Evolutionary conservation across 2,113 vertebrate species (phyloP).

Genomic region (Ophthalmotilapia sp.): DNA sequence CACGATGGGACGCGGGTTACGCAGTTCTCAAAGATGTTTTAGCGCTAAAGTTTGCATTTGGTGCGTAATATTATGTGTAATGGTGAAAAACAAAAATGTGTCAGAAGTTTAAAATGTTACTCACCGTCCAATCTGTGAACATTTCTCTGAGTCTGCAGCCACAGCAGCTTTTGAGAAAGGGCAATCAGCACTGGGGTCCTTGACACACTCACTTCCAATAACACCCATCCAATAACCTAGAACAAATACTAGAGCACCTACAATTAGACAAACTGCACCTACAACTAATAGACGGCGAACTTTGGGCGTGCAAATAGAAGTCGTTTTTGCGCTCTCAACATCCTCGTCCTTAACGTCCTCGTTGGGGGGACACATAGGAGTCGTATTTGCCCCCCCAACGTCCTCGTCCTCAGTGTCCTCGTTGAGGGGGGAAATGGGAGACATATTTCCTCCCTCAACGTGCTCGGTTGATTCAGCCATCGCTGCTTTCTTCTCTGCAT

Average conservation of each 20-base stretch:
- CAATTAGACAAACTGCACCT: not conserved
- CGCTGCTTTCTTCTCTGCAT: not conserved
- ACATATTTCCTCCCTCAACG: not conserved
- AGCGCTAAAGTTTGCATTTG: not conserved
- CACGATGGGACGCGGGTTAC: not conserved
- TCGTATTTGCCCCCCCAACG: not conserved
- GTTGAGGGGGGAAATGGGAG: not conserved
- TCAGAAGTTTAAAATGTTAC: not conserved
- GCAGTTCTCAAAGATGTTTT: not conserved
- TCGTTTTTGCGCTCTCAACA: not conserved
- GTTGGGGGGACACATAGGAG: not conserved
- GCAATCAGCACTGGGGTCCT: not conserved
- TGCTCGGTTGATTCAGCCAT: not conserved
- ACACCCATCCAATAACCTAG: fast-evolving
- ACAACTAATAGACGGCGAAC: slow-evolving; percentile 3
- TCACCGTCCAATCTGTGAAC: slow-evolving; percentile 77
- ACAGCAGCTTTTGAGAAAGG: slow-evolving; percentile 69
- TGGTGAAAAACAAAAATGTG: not conserved
- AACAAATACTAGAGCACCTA: not conserved
- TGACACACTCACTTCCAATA: not conserved
- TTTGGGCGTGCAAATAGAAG: not conserved
- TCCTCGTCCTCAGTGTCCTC: not conserved
- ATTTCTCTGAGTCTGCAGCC: slow-evolving; percentile 75
- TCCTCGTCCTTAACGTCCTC: not conserved
- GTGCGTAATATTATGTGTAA: not conserved